Percentiles rank a stretch among this genome's conserved stretches.
Evolutionary conservation across 1,140 invertebrate genomes (phyloP).

Genomic region (Mya arenaria): DNA sequence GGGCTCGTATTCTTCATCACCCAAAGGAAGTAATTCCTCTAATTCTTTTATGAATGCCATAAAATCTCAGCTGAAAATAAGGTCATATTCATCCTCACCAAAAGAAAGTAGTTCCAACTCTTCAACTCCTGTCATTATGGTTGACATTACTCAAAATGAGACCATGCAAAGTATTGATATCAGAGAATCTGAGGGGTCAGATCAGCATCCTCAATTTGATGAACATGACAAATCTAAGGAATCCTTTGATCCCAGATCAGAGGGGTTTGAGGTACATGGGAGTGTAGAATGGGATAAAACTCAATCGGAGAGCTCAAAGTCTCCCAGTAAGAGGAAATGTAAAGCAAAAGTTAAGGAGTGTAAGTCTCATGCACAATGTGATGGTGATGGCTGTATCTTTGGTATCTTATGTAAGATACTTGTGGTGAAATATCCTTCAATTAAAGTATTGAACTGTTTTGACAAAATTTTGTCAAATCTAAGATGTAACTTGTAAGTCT

Average conservation of each 20-base stretch:
- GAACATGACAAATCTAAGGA: slow-evolving; percentile 14
- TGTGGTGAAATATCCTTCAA: too few species aligned
- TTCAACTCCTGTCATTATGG: slow-evolving; percentile 10
- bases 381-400: too few species aligned
- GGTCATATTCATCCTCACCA: slow-evolving; percentile 44
- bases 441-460: too few species aligned
- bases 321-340: too few species aligned
- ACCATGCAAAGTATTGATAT: not conserved
- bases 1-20: slow-evolving; percentile 18
- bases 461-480: too few species aligned
- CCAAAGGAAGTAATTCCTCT: slow-evolving; percentile 7
- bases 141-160: slow-evolving; percentile 23
- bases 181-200: not conserved
- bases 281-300: slow-evolving; percentile 25
- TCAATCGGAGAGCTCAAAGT: too few species aligned
- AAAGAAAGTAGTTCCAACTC: slow-evolving; percentile 37
- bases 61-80: slow-evolving; percentile 15
- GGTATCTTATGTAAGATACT: too few species aligned
- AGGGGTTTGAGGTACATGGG: slow-evolving; percentile 32
- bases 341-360: too few species aligned
- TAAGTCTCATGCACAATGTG: too few species aligned
- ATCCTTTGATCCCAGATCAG: slow-evolving; percentile 2
- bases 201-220: not conserved
- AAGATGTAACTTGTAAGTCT: too few species aligned
- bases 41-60: slow-evolving; percentile 1